Evolutionary conservation across 2,888 invertebrate genomes (phyloP).

Genomic region (Thymelicus lineola): DNA sequence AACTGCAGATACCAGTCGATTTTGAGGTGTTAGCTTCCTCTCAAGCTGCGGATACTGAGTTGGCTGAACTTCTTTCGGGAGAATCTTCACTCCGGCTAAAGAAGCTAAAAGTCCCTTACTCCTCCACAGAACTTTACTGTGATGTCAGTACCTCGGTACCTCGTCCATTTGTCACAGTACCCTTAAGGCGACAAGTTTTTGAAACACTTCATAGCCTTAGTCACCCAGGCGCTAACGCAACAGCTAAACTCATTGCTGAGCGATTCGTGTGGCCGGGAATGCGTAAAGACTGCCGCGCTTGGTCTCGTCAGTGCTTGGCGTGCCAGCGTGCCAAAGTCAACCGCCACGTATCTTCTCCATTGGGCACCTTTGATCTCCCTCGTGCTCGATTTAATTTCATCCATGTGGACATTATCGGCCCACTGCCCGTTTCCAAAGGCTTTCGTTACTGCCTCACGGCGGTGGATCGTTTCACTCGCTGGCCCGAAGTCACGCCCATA

Average conservation of each 20-base stretch:
- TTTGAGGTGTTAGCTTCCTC: constrained; percentile 36
- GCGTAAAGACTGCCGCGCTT: constrained; percentile 7
- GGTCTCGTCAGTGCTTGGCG: constrained; percentile 44
- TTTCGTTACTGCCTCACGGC: constrained; percentile 53
- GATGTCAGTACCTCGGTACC: neutral
- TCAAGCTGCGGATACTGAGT: constrained; percentile 42
- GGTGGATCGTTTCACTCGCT: constrained; percentile 46
- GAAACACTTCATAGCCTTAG: constrained; percentile 34
- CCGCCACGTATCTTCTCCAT: constrained; percentile 49
- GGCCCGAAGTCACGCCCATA: too few species aligned
- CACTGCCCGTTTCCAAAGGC: constrained; percentile 34
- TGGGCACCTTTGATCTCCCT: constrained; percentile 44
- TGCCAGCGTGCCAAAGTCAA: constrained; percentile 56
- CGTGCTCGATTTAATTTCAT: constrained; percentile 52
- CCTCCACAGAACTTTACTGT: neutral
- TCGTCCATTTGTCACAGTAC: constrained; percentile 30
- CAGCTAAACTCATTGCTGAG: neutral
- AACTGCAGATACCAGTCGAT: constrained; percentile 40
- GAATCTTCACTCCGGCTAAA: neutral
- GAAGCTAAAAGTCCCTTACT: neutral
- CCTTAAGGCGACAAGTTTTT: constrained; percentile 33
- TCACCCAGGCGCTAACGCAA: constrained; percentile 5
- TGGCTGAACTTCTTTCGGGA: constrained; percentile 6
- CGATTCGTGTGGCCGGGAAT: neutral
- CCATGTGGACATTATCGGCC: constrained; percentile 52